phyloP scores from a whole-genome alignment of 2,113 vertebrate genomes.

The Dryoscopus gambensis region DNA sequence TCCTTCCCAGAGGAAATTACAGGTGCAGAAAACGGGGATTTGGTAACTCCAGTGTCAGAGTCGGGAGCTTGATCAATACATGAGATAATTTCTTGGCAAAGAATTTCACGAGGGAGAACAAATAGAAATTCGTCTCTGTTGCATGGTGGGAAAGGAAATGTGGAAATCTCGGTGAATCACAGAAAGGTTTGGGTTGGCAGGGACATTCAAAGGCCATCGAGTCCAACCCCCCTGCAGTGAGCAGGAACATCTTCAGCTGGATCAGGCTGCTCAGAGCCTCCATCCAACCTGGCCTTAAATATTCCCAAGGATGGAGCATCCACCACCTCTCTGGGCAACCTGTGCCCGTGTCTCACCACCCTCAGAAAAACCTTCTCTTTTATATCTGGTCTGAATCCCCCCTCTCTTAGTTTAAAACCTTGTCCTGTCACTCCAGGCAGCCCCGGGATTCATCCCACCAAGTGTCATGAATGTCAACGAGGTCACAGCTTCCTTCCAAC shows the following conservation, averaged over 20 bases:
- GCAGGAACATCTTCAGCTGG: background rate
- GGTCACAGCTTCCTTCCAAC: background rate
- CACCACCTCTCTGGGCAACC: background rate
- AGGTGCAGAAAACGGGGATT: background rate
- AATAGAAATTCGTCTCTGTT: background rate
- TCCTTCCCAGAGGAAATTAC: background rate
- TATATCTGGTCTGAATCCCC: background rate
- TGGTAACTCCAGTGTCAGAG: background rate
- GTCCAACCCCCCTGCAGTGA: background rate
- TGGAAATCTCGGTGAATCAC: background rate
- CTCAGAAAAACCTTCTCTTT: background rate
- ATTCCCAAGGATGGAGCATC: background rate
- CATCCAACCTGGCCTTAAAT: background rate
- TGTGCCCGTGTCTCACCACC: background rate
- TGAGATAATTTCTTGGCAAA: background rate
- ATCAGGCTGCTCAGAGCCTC: background rate
- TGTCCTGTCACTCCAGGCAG: background rate
- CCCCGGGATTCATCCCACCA: background rate
- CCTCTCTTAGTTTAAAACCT: too few relatives aligned
- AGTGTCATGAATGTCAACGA: background rate
- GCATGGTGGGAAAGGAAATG: rapidly evolving
- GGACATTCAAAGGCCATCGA: background rate
- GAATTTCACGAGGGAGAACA: background rate
- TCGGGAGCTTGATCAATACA: background rate
- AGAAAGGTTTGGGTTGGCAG: background rate